phyloP scores from a whole-genome alignment of 2,797 vertebrate genomes.

The Lacerta bilineata region DNA sequence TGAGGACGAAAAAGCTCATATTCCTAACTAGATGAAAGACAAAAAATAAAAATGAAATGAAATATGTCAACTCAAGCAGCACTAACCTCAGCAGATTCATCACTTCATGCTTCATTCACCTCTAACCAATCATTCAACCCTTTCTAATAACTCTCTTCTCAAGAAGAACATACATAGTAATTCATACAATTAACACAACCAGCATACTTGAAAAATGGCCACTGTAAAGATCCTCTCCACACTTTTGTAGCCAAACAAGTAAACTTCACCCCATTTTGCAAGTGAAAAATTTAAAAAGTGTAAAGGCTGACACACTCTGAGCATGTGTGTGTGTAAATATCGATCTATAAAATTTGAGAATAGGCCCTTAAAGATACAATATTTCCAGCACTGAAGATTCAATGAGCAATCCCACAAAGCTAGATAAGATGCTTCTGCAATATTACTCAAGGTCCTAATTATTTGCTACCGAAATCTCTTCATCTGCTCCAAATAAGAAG shows the following conservation, averaged over 20 bases:
- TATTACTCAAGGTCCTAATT: background rate
- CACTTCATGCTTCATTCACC: slow-evolving; percentile 27
- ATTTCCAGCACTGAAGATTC: background rate
- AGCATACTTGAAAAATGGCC: background rate
- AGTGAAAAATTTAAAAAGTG: background rate
- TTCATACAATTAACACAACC: background rate
- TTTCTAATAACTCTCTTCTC: slow-evolving; percentile 57
- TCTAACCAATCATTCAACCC: slow-evolving; percentile 39
- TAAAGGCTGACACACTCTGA: too few relatives aligned
- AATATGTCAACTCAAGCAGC: slow-evolving; percentile 47
- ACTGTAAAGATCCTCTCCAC: slow-evolving; percentile 11
- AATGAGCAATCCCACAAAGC: background rate
- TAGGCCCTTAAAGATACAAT: background rate
- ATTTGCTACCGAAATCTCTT: background rate
- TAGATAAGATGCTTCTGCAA: background rate
- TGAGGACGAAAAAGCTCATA: slow-evolving; percentile 32
- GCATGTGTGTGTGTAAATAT: background rate
- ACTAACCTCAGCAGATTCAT: slow-evolving; percentile 42
- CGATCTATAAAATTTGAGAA: background rate
- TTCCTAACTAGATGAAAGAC: slow-evolving; percentile 59
- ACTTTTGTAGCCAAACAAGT: background rate
- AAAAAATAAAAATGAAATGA: slow-evolving; percentile 60
- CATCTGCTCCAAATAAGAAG: background rate
- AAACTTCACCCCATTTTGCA: slow-evolving; percentile 27
- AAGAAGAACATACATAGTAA: background rate